Conservation (phyloP, 2,888 invertebrate genomes). For the Tipula unca region DNA sequence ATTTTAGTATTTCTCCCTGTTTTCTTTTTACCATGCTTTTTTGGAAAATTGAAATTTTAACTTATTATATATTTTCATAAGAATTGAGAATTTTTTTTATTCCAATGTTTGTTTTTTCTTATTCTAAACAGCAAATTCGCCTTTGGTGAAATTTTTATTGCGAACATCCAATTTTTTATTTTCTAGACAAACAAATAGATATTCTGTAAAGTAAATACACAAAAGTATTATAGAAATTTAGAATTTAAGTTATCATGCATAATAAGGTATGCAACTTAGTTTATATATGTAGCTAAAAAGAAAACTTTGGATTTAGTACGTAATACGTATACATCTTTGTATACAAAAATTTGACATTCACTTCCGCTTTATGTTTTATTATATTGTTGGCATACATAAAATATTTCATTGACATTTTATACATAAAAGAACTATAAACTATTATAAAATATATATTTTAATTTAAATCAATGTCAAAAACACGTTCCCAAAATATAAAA, state of each 20-base stretch:
- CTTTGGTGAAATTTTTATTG: background rate
- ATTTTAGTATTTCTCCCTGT: background rate
- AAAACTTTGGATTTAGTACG: too few relatives aligned
- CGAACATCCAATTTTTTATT: background rate
- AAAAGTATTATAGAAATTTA: background rate
- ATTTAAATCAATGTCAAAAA: background rate
- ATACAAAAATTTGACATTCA: background rate
- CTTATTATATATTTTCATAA: background rate
- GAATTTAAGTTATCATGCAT: background rate
- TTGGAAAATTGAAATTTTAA: background rate
- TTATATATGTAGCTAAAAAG: too few relatives aligned
- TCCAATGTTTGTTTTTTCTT: background rate
- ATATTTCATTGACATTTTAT: background rate
- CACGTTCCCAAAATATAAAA: background rate
- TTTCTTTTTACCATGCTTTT: background rate
- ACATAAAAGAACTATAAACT: background rate
- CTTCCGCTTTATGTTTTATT: background rate
- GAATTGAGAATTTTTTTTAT: background rate
- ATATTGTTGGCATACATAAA: background rate
- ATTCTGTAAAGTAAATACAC: background rate
- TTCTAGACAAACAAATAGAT: background rate
- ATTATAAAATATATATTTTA: background rate
- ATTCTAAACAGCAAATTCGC: background rate
- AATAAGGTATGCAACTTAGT: background rate
- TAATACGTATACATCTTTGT: background rate